Evolutionary conservation across 1,140 invertebrate genomes (phyloP).

Genomic region (Drosophila guanche): DNA sequence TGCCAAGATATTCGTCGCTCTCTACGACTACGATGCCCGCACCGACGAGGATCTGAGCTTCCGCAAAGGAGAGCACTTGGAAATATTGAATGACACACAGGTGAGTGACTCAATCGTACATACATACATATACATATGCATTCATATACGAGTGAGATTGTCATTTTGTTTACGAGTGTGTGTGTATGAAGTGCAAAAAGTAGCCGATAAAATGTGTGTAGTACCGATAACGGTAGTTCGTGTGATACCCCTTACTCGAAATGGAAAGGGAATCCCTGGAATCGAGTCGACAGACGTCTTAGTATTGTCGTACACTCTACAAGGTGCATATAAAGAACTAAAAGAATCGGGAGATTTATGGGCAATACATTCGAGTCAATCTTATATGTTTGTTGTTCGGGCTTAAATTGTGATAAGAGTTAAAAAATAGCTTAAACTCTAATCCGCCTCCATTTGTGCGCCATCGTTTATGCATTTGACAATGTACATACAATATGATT

Average conservation of each 20-base stretch:
- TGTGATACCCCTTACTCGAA: constrained; percentile 2
- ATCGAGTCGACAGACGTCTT: no score
- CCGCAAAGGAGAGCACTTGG: constrained; percentile 98
- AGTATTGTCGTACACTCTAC: no score
- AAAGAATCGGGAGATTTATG: no score
- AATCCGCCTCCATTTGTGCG: no score
- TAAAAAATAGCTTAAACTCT: no score
- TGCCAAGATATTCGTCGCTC: constrained; percentile 96
- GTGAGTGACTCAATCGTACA: constrained; percentile 67
- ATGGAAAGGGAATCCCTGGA: no score
- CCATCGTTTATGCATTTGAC: no score
- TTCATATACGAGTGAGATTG: no score
- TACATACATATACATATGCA: background rate
- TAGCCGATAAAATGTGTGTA: constrained; percentile 9
- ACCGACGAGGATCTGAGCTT: constrained; percentile 99
- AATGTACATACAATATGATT: background rate
- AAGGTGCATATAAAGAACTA: no score
- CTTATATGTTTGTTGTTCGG: no score
- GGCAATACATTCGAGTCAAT: no score
- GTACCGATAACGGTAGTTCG: constrained; percentile 14
- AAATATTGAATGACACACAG: constrained; percentile 98
- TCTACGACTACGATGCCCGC: constrained; percentile 99
- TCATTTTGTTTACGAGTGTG: background rate
- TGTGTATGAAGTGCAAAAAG: background rate
- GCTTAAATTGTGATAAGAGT: no score